Evolutionary conservation across 2,797 vertebrate genomes (phyloP).

Genomic region (Chromobotia macracanthus): DNA sequence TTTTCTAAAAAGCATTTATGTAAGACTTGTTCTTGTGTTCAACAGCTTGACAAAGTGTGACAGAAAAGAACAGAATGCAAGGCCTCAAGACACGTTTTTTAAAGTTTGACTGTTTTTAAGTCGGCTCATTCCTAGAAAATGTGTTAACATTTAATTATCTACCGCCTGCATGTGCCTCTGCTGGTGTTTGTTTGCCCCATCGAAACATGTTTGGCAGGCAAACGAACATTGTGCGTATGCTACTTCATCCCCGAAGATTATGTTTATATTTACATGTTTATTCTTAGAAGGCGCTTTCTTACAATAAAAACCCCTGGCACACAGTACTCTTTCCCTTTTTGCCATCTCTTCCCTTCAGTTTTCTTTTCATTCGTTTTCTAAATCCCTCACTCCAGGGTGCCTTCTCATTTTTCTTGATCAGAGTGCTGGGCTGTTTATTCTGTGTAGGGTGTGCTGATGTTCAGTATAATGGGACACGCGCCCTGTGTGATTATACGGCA

Average conservation of each 20-base stretch:
- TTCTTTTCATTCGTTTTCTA: slow-evolving; percentile 26
- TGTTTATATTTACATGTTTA: slow-evolving; percentile 8
- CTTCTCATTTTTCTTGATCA: slow-evolving; percentile 56
- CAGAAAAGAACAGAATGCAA: not conserved
- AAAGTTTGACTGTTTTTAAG: not conserved
- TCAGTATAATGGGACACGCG: slow-evolving; percentile 56
- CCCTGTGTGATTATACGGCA: slow-evolving; percentile 54
- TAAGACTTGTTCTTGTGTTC: not conserved
- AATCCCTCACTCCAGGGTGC: slow-evolving; percentile 33
- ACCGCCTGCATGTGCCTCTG: not conserved
- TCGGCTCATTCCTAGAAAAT: not conserved
- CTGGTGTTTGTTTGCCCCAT: not conserved
- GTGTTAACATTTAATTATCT: not conserved
- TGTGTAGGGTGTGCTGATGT: slow-evolving; percentile 52
- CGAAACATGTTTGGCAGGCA: slow-evolving; percentile 14
- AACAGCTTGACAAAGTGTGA: not conserved
- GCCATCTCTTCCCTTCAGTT: not conserved
- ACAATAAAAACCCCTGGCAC: not conserved
- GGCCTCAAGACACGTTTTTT: not conserved
- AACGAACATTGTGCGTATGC: not conserved
- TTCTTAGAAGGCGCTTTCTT: not conserved
- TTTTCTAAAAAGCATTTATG: not conserved
- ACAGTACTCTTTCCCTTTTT: not conserved
- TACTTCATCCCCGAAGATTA: slow-evolving; percentile 37
- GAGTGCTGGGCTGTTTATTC: slow-evolving; percentile 53